Percentiles rank a stretch among this genome's conserved stretches.
Conservation (phyloP, 2,797 vertebrate genomes). For the Peromyscus nudipes region DNA sequence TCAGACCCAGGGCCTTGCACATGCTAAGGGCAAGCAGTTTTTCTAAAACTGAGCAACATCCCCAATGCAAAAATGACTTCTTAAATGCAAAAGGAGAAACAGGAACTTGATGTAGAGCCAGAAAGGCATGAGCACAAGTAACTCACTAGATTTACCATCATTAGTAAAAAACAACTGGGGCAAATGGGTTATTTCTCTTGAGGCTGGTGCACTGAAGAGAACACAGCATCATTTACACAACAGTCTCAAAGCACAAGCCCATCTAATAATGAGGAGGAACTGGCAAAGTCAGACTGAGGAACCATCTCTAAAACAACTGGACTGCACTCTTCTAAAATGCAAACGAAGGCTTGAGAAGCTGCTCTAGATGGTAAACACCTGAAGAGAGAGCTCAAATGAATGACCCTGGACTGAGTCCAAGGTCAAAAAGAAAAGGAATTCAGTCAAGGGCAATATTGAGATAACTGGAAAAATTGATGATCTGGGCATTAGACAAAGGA, state of each 20-base stretch:
- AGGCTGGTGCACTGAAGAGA: neutral
- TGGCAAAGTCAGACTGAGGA: neutral
- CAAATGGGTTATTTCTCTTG: neutral
- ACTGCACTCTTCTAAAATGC: neutral
- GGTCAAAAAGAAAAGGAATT: conserved; percentile 43
- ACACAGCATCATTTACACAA: neutral
- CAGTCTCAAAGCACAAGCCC: conserved; percentile 15
- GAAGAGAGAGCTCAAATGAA: conserved; percentile 29
- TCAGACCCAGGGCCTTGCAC: neutral
- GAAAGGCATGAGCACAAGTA: conserved; percentile 42
- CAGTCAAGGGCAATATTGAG: neutral
- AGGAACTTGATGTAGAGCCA: conserved; percentile 11
- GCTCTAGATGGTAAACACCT: conserved; percentile 25
- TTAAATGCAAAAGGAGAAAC: conserved; percentile 49
- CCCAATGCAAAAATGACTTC: neutral
- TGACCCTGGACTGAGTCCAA: neutral
- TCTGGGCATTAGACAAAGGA: neutral
- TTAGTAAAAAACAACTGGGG: conserved; percentile 5
- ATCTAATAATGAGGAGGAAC: neutral
- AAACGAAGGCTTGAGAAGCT: neutral
- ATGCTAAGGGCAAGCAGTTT: neutral
- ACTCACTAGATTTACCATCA: neutral
- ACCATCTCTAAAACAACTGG: conserved; percentile 12
- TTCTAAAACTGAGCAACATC: neutral
- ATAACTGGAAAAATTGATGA: conserved; percentile 33